phyloP scores from a whole-genome alignment of 2,888 invertebrate genomes.

The Hymenopus coronatus region DNA sequence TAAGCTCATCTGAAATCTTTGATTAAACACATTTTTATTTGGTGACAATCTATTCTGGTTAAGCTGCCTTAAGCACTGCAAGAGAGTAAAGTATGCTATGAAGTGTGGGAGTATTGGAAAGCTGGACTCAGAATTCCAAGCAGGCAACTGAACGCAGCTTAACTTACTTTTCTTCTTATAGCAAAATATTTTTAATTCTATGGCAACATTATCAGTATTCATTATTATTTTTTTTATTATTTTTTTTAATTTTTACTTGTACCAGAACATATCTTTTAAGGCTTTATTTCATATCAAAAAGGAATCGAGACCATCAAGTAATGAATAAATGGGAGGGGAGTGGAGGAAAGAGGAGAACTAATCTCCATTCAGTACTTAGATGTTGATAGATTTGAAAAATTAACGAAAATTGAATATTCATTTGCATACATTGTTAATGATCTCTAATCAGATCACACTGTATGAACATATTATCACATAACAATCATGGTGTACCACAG shows the following conservation, averaged over 20 bases:
- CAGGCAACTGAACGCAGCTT: background rate
- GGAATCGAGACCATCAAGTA: background rate
- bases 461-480: background rate
- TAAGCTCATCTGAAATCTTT: background rate
- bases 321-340: background rate
- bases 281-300: background rate
- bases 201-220: background rate
- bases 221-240: background rate
- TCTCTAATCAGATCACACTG: background rate
- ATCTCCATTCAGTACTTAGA: background rate
- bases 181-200: background rate
- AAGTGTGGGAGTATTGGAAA: background rate
- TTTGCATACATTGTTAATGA: background rate
- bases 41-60: background rate
- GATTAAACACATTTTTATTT: background rate
- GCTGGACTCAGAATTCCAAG: background rate
- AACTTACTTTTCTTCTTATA: background rate
- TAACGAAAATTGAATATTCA: background rate
- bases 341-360: background rate
- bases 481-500: background rate
- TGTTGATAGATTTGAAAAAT: background rate
- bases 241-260: background rate
- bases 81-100: background rate
- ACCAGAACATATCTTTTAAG: background rate
- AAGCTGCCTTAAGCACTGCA: background rate